These are phyloP conservation scores for Tanypteryx hageni DNA, from an alignment of 2,888 invertebrate species.

Conservation along the genomic window DNA sequence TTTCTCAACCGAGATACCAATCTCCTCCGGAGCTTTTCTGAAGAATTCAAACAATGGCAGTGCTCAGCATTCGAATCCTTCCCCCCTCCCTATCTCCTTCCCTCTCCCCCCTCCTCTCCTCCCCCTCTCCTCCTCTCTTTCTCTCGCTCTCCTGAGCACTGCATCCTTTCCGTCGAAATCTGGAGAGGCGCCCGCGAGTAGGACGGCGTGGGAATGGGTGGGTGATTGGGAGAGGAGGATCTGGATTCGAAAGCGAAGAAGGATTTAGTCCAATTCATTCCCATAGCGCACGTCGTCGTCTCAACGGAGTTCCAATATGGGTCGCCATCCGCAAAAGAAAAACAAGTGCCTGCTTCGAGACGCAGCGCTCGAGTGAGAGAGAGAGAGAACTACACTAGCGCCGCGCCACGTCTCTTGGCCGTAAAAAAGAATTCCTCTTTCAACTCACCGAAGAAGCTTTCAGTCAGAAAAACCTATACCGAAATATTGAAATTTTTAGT, in stretches of 20 bases:
- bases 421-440: conserved; percentile 51
- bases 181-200: conserved; percentile 14
- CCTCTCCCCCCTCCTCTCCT: no score
- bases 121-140: not conserved
- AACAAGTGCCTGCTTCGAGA: conserved; percentile 53
- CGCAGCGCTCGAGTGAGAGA: not conserved
- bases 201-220: not conserved
- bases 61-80: conserved; percentile 13
- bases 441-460: conserved; percentile 47
- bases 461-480: conserved; percentile 14
- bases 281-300: conserved; percentile 35
- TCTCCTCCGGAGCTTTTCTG: conserved; percentile 31
- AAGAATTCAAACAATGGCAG: conserved; percentile 52
- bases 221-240: conserved; percentile 19
- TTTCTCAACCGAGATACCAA: conserved; percentile 60
- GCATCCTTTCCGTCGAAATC: not conserved
- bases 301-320: conserved; percentile 61
- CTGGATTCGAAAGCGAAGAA: conserved; percentile 56
- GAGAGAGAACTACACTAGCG: not conserved
- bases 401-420: conserved; percentile 23
- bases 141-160: no score
- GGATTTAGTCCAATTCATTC: conserved; percentile 63
- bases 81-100: conserved; percentile 31
- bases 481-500: conserved; percentile 31
- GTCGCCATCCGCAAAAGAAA: conserved; percentile 56